Conservation (phyloP, 1,140 invertebrate species). For the Brachionus sp. region DNA sequence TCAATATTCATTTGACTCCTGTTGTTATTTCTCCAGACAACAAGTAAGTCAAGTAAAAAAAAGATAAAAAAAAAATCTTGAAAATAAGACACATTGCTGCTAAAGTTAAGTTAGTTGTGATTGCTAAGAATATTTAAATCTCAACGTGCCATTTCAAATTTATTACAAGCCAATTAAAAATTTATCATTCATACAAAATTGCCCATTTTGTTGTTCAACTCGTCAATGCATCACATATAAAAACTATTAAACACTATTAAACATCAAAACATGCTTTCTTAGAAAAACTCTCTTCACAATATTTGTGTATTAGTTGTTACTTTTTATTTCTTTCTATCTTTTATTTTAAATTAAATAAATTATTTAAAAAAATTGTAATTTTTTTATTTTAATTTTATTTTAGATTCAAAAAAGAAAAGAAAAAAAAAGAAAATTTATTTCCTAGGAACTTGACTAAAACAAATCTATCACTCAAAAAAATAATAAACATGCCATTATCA, state of each 20-base stretch:
- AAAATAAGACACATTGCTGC: not conserved
- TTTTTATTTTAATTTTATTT: not conserved
- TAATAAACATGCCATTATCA: not conserved
- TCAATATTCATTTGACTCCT: too few relatives aligned
- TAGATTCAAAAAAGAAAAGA: not conserved
- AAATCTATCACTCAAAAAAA: not conserved
- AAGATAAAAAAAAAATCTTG: too few relatives aligned
- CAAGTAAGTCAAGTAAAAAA: too few relatives aligned
- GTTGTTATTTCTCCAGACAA: too few relatives aligned
- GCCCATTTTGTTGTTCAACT: slow-evolving; percentile 5
- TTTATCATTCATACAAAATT: not conserved
- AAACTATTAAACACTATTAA: not conserved
- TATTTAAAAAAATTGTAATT: too few relatives aligned
- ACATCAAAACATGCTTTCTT: not conserved
- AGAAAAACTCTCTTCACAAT: not conserved
- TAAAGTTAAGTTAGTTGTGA: not conserved
- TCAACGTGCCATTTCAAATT: not conserved
- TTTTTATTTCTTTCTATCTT: too few relatives aligned
- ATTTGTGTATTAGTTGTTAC: too few relatives aligned
- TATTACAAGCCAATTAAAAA: not conserved
- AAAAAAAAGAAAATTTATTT: not conserved
- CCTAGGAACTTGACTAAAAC: not conserved
- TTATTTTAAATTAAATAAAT: too few relatives aligned
- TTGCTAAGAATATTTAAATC: not conserved
- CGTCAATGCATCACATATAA: not conserved